Conservation (phyloP, 2,113 vertebrate species). For the Orientallactaga bullata region DNA sequence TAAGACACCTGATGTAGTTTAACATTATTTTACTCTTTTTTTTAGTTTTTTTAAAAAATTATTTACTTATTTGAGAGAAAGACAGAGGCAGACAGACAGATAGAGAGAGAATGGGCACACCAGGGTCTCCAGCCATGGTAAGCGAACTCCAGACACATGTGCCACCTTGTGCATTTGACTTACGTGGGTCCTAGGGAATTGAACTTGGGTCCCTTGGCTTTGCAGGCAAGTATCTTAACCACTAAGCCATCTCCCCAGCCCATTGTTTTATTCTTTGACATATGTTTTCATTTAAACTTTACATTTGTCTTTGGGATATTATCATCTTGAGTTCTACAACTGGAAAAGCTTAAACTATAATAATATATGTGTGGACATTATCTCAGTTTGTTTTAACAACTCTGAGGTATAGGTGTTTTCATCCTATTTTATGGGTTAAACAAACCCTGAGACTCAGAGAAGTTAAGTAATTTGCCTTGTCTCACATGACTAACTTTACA, state of each 20-base stretch:
- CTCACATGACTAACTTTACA: neutral
- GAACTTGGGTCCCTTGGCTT: no score
- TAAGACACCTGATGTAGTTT: neutral
- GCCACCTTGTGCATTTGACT: no score
- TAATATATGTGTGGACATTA: neutral
- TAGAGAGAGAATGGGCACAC: no score
- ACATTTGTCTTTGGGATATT: neutral
- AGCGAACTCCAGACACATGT: no score
- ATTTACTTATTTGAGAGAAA: no score
- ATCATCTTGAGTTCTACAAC: neutral
- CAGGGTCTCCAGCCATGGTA: no score
- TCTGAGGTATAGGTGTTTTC: neutral
- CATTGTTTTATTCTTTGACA: neutral
- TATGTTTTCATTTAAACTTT: neutral
- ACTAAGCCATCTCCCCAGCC: no score
- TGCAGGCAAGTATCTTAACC: no score
- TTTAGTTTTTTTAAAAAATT: neutral
- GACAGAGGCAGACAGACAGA: no score
- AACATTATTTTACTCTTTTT: neutral
- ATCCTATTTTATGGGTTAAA: neutral
- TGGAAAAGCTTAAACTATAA: neutral
- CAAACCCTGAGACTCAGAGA: neutral
- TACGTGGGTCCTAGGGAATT: no score
- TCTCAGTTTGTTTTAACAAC: neutral
- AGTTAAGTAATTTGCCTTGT: slow-evolving; percentile 2